Evolutionary conservation across 1,140 invertebrate species (phyloP), one percentile per base, ranked within the genome.

Genomic region (Trichomalopsis sarcophagae): DNA sequence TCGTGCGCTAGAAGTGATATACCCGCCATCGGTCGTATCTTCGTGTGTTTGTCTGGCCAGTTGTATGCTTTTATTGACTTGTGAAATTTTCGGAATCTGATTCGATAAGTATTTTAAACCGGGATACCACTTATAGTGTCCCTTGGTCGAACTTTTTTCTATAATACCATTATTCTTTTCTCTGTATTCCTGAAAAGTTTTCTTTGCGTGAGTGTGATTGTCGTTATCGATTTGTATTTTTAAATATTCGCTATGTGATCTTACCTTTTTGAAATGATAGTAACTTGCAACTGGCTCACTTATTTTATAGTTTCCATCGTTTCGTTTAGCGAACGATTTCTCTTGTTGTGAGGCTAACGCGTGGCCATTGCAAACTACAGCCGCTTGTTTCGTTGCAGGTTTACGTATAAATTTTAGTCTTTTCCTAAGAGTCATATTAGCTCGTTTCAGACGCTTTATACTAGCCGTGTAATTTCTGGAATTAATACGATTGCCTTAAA

Each of bases 1-100:
- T 91, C 91, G 91, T 62, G 89, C 90, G 47, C 90, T 86, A 23
- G 90, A 91, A 10, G 89, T 91, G 77, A 89, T 89, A 84, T 91
- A 91, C 78, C 90, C 91, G 23, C 86, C 89, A 86, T 91, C 91
- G 86, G 81, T 77, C 88, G 44, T 62, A 30, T 91, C 89, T 77
- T 91, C 88, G 7, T 87, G 21, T 21, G 44, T 69, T 13, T 36
- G 44, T 71, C 68, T 75, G 11, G 78, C 11, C 73, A 30, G 47
- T 66, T 84, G 40, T 66, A 77, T 69, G 87, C 87, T 83, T 87
- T 78, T 66, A 79, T 85, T 79, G 47, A 88, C 30, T 87, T 89
- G 47, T 62, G 84, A 23, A 89, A 80, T 79, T 82, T 36, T 71
- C 47, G 85, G 85, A 50, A 86, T 17, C 73, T 89, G 87, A 73